phyloP scores from a whole-genome alignment of 2,113 vertebrate species.

The Oryzias curvinotus region DNA sequence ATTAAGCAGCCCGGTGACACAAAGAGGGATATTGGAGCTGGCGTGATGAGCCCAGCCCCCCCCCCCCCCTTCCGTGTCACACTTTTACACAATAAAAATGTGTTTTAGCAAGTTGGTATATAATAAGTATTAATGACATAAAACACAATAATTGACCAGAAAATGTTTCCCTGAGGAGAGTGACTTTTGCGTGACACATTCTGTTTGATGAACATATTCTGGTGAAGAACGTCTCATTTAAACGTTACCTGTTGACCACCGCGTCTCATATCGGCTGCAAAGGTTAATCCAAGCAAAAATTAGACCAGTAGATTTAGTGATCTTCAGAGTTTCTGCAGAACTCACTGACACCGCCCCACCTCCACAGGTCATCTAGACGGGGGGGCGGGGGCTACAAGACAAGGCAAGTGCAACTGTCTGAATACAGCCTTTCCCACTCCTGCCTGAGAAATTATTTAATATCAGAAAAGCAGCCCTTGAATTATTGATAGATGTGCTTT shows the following conservation, averaged over 20 bases:
- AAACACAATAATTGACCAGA: too few species aligned
- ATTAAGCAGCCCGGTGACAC: conserved; percentile 47
- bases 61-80: conserved; percentile 15
- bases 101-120: too few species aligned
- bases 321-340: neutral
- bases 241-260: too few species aligned
- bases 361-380: conserved; percentile 36
- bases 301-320: too few species aligned
- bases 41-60: conserved; percentile 45
- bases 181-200: too few species aligned
- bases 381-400: conserved; percentile 22
- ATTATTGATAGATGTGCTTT: conserved; percentile 79
- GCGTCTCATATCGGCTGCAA: too few species aligned
- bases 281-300: too few species aligned
- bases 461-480: conserved; percentile 73
- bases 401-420: conserved; percentile 50
- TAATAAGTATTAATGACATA: too few species aligned
- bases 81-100: too few species aligned
- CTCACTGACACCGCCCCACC: conserved; percentile 39
- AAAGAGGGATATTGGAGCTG: conserved; percentile 28
- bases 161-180: too few species aligned
- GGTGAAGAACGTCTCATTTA: too few species aligned
- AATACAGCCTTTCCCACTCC: conserved; percentile 77
- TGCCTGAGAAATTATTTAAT: conserved; percentile 77
- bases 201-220: too few species aligned